Base-by-base conservation (phyloP, 1,140 invertebrate genomes). In the Bradynema listronoti region DNA sequence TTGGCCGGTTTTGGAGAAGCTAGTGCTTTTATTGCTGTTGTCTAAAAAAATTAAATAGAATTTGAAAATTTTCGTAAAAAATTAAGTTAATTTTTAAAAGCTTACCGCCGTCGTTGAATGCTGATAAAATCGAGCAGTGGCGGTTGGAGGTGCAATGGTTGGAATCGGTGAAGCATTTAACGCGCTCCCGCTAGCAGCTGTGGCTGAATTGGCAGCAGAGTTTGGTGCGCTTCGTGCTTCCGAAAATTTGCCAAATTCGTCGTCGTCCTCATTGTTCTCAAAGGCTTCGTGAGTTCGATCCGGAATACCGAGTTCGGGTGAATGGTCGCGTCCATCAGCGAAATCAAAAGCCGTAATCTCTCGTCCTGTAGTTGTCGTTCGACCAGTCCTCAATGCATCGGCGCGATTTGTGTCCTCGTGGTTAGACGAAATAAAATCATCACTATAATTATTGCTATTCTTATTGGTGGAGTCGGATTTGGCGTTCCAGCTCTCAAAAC, bases 191-290 rank as follows among this genome's bases (percentile, higher is more conserved):
- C n/a, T n/a, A n/a, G n/a, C n/a, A n/a, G n/a, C n/a, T n/a, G n/a
- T n/a, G 27, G 4, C n/a, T 25, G 29, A n/a, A 27, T 25, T 4
- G 16, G 47, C 4, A n/a, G 5, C 34, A 25, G 45, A 9, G 14
- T 49, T 55, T 16, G 19, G 25, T 25, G 32, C 45, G 34, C 30
- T 36, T 25, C 47, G n/a, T 9, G 67, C 67, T 39, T 68, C 65
- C 36, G 77, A 65, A 36, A 71, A 71, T 36, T 71, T 72, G 16
- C 69, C 69, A 34, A 71, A 71, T 50, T 71, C 69, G 30, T 71
- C 69, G 22, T 71, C 69, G 22, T 75, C 68, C 14, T 32, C 67
- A 50, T 0, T 30, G 22, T 24, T 19, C 4, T 51, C 61, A 19
- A 50, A 50, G 30, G 58, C 43, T 51, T 36, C 39, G 57, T 63